phyloP scores from a whole-genome alignment of 53 echinoderm and acorn worm species.

The Hippasteria phrygiana region DNA sequence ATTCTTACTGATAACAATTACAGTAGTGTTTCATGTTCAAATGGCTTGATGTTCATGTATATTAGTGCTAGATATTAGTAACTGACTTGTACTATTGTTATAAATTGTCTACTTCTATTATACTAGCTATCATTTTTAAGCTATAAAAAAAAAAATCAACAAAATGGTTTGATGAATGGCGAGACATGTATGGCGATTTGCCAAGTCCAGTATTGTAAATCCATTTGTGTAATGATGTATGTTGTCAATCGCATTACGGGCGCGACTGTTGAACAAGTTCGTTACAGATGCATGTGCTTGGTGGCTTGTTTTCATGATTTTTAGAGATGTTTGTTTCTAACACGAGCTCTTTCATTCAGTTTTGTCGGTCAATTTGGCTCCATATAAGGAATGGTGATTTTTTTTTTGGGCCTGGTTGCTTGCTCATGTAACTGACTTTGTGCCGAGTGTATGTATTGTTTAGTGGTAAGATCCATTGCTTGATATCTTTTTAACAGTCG shows the following conservation, averaged over 20 bases:
- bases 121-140: conserved; percentile 60
- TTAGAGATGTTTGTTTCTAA: neutral
- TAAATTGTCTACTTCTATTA: conserved; percentile 62
- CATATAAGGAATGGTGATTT: neutral
- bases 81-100: conserved; percentile 63
- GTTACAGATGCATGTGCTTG: neutral
- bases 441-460: conserved; percentile 8
- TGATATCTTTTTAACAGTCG: no score
- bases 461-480: neutral
- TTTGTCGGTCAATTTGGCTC: neutral
- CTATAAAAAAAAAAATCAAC: conserved; percentile 29
- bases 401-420: neutral
- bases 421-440: conserved; percentile 3
- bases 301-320: neutral
- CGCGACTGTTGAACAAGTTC: neutral
- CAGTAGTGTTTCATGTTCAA: conserved; percentile 61
- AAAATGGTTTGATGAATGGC: conserved; percentile 17
- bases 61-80: conserved; percentile 64
- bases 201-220: neutral
- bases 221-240: neutral
- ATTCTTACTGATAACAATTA: conserved; percentile 53
- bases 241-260: neutral
- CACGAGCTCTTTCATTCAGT: neutral
- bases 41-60: conserved; percentile 65
- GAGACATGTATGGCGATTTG: neutral